phyloP scores from a whole-genome alignment of 2,797 vertebrate species.

The Rhinatrema bivittatum region DNA sequence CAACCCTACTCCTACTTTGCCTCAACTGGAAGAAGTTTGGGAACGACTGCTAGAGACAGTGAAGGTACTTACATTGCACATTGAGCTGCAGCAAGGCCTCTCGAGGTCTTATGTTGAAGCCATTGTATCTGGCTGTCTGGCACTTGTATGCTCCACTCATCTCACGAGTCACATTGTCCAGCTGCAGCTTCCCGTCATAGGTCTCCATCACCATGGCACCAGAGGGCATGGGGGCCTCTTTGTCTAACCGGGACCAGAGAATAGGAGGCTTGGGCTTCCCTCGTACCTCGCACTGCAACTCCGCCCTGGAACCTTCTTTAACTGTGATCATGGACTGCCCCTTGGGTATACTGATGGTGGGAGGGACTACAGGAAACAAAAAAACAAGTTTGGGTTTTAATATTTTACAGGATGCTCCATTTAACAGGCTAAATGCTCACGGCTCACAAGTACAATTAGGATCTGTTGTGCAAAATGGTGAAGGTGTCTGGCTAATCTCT shows the following conservation, averaged over 20 bases:
- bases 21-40: no score
- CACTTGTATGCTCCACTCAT: slow-evolving; percentile 87
- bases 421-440: no score
- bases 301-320: slow-evolving; percentile 72
- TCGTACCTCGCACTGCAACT: slow-evolving; percentile 81
- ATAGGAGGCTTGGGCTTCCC: slow-evolving; percentile 90
- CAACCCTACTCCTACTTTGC: no score
- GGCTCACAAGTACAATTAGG: no score
- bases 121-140: slow-evolving; percentile 91
- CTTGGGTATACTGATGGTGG: slow-evolving; percentile 74
- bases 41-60: no score
- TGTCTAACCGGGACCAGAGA: slow-evolving; percentile 86
- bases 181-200: slow-evolving; percentile 70
- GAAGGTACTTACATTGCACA: slow-evolving; percentile 93
- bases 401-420: not conserved
- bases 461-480: no score
- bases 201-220: slow-evolving; percentile 70
- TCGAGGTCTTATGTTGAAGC: slow-evolving; percentile 88
- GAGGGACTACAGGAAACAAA: slow-evolving; percentile 63
- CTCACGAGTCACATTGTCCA: slow-evolving; percentile 79
- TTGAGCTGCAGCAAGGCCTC: slow-evolving; percentile 85
- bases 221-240: slow-evolving; percentile 77
- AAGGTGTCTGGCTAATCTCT: no score
- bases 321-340: slow-evolving; percentile 73
- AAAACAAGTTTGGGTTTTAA: no score